Base-by-base conservation (phyloP, 2,113 vertebrate species). In the Heliornis fulica region DNA sequence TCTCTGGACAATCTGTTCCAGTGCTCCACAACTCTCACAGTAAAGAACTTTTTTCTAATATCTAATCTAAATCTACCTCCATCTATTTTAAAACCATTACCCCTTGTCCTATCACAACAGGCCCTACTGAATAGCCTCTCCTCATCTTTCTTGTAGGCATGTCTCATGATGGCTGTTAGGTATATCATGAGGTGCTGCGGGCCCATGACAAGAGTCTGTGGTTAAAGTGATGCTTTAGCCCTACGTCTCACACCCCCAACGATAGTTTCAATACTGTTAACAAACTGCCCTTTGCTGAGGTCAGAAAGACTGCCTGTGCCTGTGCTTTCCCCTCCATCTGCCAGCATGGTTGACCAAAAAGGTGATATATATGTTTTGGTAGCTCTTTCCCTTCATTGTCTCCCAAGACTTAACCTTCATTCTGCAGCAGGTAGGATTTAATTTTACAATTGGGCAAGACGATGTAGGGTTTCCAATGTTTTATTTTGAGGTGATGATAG, bases 111-210 rank as follows among this genome's bases (percentile, higher is more conserved):
- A n/a, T n/a, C n/a, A n/a, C n/a, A n/a, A n/a, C n/a, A n/a, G n/a
- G n/a, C n/a, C n/a, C n/a, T n/a, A n/a, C n/a, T n/a, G n/a, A n/a
- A n/a, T n/a, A n/a, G n/a, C n/a, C n/a, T n/a, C n/a, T n/a, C n/a
- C n/a, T n/a, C n/a, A n/a, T n/a, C n/a, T n/a, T n/a, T n/a, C n/a
- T n/a, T n/a, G n/a, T n/a, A 7, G 15, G 29, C 12, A 50, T 23
- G 66, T 68, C 31, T 65, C 59, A 7, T 4, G 1, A 38, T 0
- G 0, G 4, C 15, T 45, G 21, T 34, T 26, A 15, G 3, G 0
- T 9, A 15, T 15, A 7, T 5, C 1, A 0, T 0, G 0, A 5
- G 34, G 60, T 60, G 48, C 76, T 76, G 34, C 0, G 0, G 43
- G 68, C 16, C 54, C 0, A 0, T 25, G 64, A 65, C 31, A 36